These are phyloP conservation scores for Trichonephila inaurata DNA, from an alignment of 1,140 invertebrate genomes.

Conservation along the genomic window DNA sequence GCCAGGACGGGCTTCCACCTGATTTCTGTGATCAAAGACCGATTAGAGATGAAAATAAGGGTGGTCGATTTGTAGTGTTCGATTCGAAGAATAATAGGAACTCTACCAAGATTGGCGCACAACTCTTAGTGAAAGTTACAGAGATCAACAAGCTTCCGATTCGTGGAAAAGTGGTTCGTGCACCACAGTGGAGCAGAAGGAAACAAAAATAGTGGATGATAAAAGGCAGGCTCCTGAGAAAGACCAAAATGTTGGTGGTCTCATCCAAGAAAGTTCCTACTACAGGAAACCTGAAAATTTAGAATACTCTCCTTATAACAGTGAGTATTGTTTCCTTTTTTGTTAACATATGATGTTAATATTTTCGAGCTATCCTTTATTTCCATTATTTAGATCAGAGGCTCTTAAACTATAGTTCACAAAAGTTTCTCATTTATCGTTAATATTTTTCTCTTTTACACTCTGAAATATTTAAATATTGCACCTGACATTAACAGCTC, in stretches of 20 bases:
- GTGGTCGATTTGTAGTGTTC: slow-evolving; percentile 60
- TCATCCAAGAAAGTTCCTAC: slow-evolving; percentile 24
- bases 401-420: too few species aligned
- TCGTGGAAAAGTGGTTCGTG: slow-evolving; percentile 43
- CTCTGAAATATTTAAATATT: too few species aligned
- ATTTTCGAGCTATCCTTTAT: too few species aligned
- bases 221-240: slow-evolving; percentile 60
- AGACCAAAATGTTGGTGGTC: background rate
- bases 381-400: too few species aligned
- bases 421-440: too few species aligned
- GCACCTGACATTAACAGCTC: too few species aligned
- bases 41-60: slow-evolving; percentile 36
- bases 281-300: slow-evolving; percentile 39
- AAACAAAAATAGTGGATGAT: background rate
- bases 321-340: slow-evolving; percentile 6
- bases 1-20: slow-evolving; percentile 45
- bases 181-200: background rate
- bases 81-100: slow-evolving; percentile 55
- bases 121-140: slow-evolving; percentile 64
- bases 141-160: slow-evolving; percentile 60
- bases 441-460: too few species aligned
- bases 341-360: too few species aligned
- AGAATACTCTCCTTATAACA: slow-evolving; percentile 65
- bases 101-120: slow-evolving; percentile 25
- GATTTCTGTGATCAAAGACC: slow-evolving; percentile 67